These are phyloP conservation scores for Oreonectes daqikongensis DNA, from an alignment of 2,797 vertebrate species.

Conservation along the genomic window DNA sequence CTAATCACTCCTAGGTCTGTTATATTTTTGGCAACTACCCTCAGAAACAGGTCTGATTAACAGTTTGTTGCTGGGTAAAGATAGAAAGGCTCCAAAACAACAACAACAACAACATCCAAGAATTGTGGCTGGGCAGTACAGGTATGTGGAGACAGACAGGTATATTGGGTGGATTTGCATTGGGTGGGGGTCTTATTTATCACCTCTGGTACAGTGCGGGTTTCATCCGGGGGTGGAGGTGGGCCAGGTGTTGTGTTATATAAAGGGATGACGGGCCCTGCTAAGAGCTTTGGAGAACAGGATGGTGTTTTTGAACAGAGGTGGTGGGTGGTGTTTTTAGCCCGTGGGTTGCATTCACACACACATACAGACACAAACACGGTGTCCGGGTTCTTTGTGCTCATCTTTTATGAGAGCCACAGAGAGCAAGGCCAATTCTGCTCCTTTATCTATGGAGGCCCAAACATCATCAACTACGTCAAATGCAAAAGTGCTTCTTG, in stretches of 20 bases:
- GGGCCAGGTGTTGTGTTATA: slow-evolving; percentile 52
- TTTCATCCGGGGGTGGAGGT: slow-evolving; percentile 46
- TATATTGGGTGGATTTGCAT: slow-evolving; percentile 2
- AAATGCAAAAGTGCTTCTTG: not conserved
- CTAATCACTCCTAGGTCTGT: not conserved
- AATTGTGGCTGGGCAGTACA: not conserved
- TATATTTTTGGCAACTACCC: not conserved
- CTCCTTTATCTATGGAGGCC: not conserved
- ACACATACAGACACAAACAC: slow-evolving; percentile 39
- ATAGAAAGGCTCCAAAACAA: not conserved
- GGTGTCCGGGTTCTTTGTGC: slow-evolving; percentile 45
- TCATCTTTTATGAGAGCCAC: slow-evolving; percentile 30
- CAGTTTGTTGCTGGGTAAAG: slow-evolving; percentile 4
- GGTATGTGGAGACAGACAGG: not conserved
- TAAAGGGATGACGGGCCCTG: slow-evolving; percentile 50
- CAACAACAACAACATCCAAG: not conserved
- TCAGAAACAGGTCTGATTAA: not conserved
- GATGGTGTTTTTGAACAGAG: slow-evolving; percentile 50
- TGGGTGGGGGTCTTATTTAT: slow-evolving; percentile 13
- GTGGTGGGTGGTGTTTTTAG: slow-evolving; percentile 48
- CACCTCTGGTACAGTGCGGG: slow-evolving; percentile 39
- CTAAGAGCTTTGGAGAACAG: slow-evolving; percentile 51
- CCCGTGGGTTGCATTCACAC: slow-evolving; percentile 48
- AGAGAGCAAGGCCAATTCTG: slow-evolving; percentile 22
- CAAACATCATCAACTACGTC: not conserved